A percentile compares a stretch with the other conserved stretches of the same genome.
These are phyloP conservation scores for Eupithecia centaureata DNA, from an alignment of 2,888 invertebrate genomes.

Conservation along the genomic window DNA sequence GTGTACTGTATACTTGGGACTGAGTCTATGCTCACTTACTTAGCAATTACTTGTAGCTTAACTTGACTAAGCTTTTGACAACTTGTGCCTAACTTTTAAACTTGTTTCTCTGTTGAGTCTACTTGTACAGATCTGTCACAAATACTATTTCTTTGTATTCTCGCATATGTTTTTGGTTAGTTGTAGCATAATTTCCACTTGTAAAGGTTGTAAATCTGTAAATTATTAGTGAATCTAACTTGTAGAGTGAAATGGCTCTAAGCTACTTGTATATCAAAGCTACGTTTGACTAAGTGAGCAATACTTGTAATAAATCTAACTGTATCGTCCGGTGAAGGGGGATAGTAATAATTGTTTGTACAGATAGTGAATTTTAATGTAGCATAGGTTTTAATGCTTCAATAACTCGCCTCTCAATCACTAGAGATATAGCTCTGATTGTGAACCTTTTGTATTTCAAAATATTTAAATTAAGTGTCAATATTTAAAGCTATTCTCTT, in stretches of 20 bases:
- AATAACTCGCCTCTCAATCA: constrained; percentile 18
- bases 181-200: constrained; percentile 1
- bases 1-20: constrained; percentile 16
- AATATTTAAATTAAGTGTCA: too few species aligned
- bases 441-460: not conserved
- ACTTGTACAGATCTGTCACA: not conserved
- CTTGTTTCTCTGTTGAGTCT: not conserved
- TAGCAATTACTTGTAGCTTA: constrained; percentile 8
- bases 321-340: constrained; percentile 38
- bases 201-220: constrained; percentile 16
- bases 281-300: constrained; percentile 11
- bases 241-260: not conserved
- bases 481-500: too few species aligned
- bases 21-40: constrained; percentile 25
- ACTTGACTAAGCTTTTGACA: not conserved
- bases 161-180: not conserved
- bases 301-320: constrained; percentile 20
- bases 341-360: constrained; percentile 40
- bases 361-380: constrained; percentile 46
- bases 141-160: too few species aligned
- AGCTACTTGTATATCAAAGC: not conserved
- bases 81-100: not conserved
- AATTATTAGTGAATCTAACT: constrained; percentile 10
- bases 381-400: constrained; percentile 34
- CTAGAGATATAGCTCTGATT: constrained; percentile 10